These are phyloP conservation scores for Neotoxoptera formosana DNA, from an alignment of 1,140 invertebrate species.

Conservation along the genomic window DNA sequence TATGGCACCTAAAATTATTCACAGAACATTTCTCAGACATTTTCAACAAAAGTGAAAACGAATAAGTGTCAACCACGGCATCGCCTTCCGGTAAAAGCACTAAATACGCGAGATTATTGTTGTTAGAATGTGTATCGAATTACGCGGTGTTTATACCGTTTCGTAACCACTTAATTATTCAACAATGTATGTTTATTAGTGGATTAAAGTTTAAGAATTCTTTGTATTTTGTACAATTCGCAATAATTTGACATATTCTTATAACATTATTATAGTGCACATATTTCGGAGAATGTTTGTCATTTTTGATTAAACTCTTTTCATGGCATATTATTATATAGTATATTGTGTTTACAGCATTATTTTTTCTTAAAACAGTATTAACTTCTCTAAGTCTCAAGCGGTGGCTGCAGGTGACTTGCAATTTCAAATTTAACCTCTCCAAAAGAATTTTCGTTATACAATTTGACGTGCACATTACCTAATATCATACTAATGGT, in stretches of 20 bases:
- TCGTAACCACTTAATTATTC: not conserved
- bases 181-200: not conserved
- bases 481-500: not conserved
- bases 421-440: not conserved
- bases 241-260: not conserved
- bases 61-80: slow-evolving; percentile 15
- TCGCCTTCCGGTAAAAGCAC: not conserved
- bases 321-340: not conserved
- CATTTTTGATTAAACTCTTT: not conserved
- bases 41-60: slow-evolving; percentile 19
- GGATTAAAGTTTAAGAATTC: not conserved
- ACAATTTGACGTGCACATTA: not conserved
- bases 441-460: not conserved
- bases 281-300: not conserved
- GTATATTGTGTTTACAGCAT: not conserved
- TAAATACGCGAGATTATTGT: not conserved
- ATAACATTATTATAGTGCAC: not conserved
- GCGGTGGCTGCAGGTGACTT: not conserved
- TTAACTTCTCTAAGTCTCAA: not conserved
- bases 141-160: not conserved
- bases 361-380: not conserved
- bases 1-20: slow-evolving; percentile 40
- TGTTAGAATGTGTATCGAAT: not conserved
- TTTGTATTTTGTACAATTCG: not conserved
- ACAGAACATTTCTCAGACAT: slow-evolving; percentile 30